Conservation (phyloP, 2,797 vertebrate species). For the Phalloptychus januarius region DNA sequence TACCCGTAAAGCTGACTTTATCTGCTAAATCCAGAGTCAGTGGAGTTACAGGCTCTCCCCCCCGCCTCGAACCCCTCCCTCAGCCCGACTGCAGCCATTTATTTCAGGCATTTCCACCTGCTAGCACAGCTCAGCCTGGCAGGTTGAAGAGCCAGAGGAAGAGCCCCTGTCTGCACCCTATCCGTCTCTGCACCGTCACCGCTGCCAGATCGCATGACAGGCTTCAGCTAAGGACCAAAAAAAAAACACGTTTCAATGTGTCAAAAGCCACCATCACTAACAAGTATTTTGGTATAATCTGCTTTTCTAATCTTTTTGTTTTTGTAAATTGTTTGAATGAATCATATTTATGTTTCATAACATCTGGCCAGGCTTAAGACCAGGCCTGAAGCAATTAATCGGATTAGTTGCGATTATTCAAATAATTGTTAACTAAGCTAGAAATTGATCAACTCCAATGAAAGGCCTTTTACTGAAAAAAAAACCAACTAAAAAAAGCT, state of each 20-base stretch:
- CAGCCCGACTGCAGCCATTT: constrained; percentile 60
- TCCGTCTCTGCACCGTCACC: constrained; percentile 44
- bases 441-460: no score
- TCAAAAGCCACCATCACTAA: background rate
- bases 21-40: constrained; percentile 44
- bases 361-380: background rate
- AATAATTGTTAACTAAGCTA: no score
- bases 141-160: constrained; percentile 60
- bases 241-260: background rate
- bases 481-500: no score
- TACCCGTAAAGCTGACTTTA: constrained; percentile 51
- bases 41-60: constrained; percentile 43
- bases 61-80: constrained; percentile 19
- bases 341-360: background rate
- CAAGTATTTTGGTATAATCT: background rate
- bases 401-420: no score
- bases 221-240: constrained; percentile 7
- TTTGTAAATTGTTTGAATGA: background rate
- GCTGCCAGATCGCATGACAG: constrained; percentile 34
- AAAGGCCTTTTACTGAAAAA: no score
- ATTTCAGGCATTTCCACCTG: constrained; percentile 81
- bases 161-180: constrained; percentile 60
- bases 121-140: constrained; percentile 71
- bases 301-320: background rate
- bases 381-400: no score